Percentiles rank a stretch among this genome's conserved stretches.
Conservation (phyloP, 1,140 invertebrate genomes). For the Augochlora pura region DNA sequence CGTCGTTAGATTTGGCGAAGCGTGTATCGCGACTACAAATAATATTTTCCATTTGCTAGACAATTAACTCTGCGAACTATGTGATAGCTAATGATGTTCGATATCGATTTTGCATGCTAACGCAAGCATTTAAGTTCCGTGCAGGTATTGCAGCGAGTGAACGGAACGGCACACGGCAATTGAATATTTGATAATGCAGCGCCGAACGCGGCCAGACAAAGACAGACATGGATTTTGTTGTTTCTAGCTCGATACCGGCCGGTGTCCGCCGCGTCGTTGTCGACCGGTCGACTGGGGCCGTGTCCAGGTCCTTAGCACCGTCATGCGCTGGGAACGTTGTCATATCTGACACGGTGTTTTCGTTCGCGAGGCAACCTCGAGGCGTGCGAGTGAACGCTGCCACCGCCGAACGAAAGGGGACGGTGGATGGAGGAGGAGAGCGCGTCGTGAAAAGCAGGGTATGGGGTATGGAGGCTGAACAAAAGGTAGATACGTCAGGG, state of each 20-base stretch:
- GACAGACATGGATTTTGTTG: background rate
- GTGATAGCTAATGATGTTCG: conserved; percentile 17
- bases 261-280: too few species aligned
- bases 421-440: background rate
- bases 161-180: background rate
- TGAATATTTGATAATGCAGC: conserved; percentile 11
- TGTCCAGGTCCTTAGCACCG: conserved; percentile 32
- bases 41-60: background rate
- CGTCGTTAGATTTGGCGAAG: background rate
- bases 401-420: conserved; percentile 25
- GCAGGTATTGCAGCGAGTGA: background rate
- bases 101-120: conserved; percentile 61
- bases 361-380: conserved; percentile 53
- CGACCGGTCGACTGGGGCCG: background rate
- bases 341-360: conserved; percentile 59
- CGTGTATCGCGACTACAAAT: background rate
- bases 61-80: background rate
- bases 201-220: background rate
- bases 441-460: conserved; percentile 15
- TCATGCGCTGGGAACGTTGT: conserved; percentile 47
- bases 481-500: conserved; percentile 54
- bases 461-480: conserved; percentile 27
- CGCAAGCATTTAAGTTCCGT: conserved; percentile 12
- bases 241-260: conserved; percentile 10
- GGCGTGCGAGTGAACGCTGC: background rate